These are phyloP conservation scores for Rostratula benghalensis DNA, from an alignment of 2,113 vertebrate genomes.

Conservation along the genomic window DNA sequence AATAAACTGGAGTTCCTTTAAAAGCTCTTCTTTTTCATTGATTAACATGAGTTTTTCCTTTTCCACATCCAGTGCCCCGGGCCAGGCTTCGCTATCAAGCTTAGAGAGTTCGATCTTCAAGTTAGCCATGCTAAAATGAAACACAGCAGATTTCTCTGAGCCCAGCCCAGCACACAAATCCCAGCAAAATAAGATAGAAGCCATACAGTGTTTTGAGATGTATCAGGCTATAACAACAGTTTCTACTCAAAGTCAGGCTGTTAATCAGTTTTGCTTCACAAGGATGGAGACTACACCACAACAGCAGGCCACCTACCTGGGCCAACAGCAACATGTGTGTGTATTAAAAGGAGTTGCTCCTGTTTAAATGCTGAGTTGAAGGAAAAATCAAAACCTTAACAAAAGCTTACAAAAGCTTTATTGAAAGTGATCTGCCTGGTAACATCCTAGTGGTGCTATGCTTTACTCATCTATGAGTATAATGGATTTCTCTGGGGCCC, in stretches of 20 bases:
- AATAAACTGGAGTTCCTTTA: slow-evolving; percentile 85
- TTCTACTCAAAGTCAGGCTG: background rate
- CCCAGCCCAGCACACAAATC: background rate
- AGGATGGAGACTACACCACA: background rate
- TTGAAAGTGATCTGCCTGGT: background rate
- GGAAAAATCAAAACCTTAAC: background rate
- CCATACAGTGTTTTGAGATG: background rate
- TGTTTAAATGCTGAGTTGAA: background rate
- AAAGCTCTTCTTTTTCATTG: slow-evolving; percentile 84
- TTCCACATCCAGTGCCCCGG: slow-evolving; percentile 81
- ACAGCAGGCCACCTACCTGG: background rate
- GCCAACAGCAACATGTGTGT: background rate
- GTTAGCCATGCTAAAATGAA: slow-evolving; percentile 82
- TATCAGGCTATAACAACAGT: background rate
- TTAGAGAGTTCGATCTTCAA: slow-evolving; percentile 86
- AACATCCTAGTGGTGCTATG: background rate
- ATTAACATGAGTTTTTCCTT: slow-evolving; percentile 84
- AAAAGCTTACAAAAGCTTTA: background rate
- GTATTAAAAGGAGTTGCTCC: background rate
- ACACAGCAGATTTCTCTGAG: background rate
- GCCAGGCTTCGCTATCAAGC: slow-evolving; percentile 82
- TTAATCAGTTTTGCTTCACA: background rate
- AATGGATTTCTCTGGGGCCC: background rate
- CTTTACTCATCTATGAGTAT: background rate
- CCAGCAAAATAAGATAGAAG: background rate